Evolutionary conservation across 2,888 invertebrate genomes (phyloP).

Genomic region (Mythimna loreyi): DNA sequence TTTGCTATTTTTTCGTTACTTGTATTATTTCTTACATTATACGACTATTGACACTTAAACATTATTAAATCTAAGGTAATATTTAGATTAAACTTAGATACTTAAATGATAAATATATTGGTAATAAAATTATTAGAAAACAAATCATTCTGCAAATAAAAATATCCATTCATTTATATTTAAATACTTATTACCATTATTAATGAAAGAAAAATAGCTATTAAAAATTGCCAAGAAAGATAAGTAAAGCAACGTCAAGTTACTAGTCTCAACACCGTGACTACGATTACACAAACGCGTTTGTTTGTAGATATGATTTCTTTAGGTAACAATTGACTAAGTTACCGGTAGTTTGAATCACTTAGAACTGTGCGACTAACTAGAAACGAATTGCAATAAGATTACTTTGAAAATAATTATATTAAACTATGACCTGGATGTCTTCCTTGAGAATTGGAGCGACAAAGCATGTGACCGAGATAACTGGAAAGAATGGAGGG

Average conservation of each 20-base stretch:
- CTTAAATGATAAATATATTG: neutral
- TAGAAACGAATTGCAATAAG: neutral
- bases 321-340: conserved; percentile 36
- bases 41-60: neutral
- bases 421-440: no score
- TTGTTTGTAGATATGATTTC: conserved; percentile 37
- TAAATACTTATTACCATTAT: no score
- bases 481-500: no score
- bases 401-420: no score
- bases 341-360: conserved; percentile 39
- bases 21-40: neutral
- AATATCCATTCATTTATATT: neutral
- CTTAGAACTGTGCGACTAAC: conserved; percentile 22
- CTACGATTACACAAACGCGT: conserved; percentile 60
- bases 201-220: neutral
- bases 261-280: conserved; percentile 6
- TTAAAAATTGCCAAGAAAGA: neutral
- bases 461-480: no score
- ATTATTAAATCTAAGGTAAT: neutral
- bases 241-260: neutral
- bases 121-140: neutral
- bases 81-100: no score
- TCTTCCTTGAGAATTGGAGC: no score
- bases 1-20: conserved; percentile 25
- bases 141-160: neutral